phyloP scores from a whole-genome alignment of 92 coral and sea anemone genomes.

The Phenganax stokvisi region DNA sequence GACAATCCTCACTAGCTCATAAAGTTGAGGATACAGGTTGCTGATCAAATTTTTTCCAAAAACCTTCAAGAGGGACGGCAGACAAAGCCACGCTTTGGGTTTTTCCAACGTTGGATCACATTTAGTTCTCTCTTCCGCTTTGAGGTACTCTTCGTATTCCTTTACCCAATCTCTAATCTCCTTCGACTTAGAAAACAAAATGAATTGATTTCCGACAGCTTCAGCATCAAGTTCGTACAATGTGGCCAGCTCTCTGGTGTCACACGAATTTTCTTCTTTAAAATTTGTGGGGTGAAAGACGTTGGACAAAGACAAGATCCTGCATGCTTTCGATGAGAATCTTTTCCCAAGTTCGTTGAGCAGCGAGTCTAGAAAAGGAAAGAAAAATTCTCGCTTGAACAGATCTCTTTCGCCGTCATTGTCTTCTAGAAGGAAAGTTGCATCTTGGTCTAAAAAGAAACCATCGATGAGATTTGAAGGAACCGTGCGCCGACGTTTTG shows the following conservation, averaged over 20 bases:
- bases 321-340: conserved; percentile 29
- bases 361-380: conserved; percentile 37
- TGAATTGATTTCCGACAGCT: conserved; percentile 28
- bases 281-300: conserved; percentile 32
- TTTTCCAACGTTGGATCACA: neutral
- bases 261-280: conserved; percentile 25
- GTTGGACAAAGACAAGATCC: conserved; percentile 29
- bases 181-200: conserved; percentile 26
- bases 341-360: conserved; percentile 26
- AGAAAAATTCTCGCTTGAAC: conserved; percentile 32
- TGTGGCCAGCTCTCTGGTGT: conserved; percentile 31
- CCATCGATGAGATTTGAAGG: conserved; percentile 2
- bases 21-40: conserved; percentile 2
- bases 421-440: neutral
- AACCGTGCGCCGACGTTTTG: conserved; percentile 34
- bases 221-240: conserved; percentile 22
- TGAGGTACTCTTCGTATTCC: conserved; percentile 31
- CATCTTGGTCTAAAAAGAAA: conserved; percentile 20
- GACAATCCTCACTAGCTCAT: conserved; percentile 8
- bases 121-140: conserved; percentile 12
- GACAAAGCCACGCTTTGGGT: conserved; percentile 29
- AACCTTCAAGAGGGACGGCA: conserved; percentile 29
- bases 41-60: conserved; percentile 16
- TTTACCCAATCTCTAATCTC: conserved; percentile 1
- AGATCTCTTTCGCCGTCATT: conserved; percentile 21